Percentiles rank a stretch among this genome's conserved stretches.
These are phyloP conservation scores for Cosmopolites sordidus DNA, from an alignment of 2,888 invertebrate genomes.

Conservation along the genomic window DNA sequence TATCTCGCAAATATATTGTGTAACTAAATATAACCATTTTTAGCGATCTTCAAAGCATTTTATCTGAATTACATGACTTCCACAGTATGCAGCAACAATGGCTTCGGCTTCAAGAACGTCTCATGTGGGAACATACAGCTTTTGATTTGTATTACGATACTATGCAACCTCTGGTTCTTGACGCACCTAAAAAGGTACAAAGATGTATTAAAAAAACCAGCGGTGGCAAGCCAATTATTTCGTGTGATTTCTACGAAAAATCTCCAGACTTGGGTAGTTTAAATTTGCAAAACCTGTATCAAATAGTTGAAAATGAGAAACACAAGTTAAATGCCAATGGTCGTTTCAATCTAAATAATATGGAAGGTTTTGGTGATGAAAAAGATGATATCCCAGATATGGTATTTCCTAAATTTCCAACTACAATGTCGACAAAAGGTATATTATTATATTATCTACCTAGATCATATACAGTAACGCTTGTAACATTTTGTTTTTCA, in stretches of 20 bases:
- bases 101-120: conserved; percentile 56
- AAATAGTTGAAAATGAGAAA: conserved; percentile 52
- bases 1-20: too few relatives aligned
- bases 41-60: conserved; percentile 59
- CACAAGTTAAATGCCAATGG: conserved; percentile 44
- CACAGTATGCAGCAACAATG: conserved; percentile 60
- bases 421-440: conserved; percentile 50
- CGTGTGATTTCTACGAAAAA: conserved; percentile 47
- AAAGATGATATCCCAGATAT: conserved; percentile 31
- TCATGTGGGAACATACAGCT: conserved; percentile 46
- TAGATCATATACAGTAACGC: too few relatives aligned
- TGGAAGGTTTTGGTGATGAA: conserved; percentile 7
- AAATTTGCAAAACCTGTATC: conserved; percentile 49
- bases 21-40: neutral
- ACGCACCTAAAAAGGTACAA: conserved; percentile 34
- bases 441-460: too few relatives aligned
- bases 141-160: conserved; percentile 45
- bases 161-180: conserved; percentile 36
- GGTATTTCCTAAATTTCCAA: conserved; percentile 48
- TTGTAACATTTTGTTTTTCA: too few relatives aligned
- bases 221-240: conserved; percentile 42
- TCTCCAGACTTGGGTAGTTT: conserved; percentile 48
- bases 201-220: conserved; percentile 46
- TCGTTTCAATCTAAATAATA: conserved; percentile 5
- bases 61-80: conserved; percentile 60